Evolutionary conservation across 2,888 invertebrate genomes (phyloP).

Genomic region (Lasioglossum villosulum): DNA sequence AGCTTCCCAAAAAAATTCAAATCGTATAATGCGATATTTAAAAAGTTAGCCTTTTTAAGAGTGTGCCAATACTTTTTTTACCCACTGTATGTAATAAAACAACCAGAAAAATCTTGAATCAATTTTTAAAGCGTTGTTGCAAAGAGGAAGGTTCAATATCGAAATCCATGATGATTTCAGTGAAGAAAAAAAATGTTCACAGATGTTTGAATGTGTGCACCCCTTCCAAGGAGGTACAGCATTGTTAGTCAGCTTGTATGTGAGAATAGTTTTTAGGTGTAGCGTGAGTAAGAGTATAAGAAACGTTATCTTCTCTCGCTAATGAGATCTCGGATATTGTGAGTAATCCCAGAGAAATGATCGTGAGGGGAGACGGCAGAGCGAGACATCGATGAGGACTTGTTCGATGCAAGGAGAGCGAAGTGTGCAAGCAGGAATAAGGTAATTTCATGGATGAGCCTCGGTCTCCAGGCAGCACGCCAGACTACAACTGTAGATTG

Average conservation of each 20-base stretch:
- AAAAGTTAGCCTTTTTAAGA: no score
- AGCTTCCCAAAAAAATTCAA: no score
- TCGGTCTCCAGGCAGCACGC: constrained; percentile 53
- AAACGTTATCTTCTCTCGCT: not conserved
- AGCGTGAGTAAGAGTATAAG: not conserved
- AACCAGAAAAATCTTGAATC: no score
- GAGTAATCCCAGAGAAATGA: constrained; percentile 35
- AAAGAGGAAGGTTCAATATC: no score
- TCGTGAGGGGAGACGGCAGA: constrained; percentile 6
- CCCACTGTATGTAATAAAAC: no score
- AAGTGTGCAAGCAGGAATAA: constrained; percentile 4
- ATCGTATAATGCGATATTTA: no score
- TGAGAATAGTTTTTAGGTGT: not conserved
- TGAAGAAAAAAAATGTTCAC: not conserved
- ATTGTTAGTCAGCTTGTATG: not conserved
- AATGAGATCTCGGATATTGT: not conserved
- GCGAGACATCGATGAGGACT: constrained; percentile 29
- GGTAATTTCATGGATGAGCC: constrained; percentile 55
- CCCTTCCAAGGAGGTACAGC: no score
- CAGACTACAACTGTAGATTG: constrained; percentile 57
- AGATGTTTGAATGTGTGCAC: not conserved
- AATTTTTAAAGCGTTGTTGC: no score
- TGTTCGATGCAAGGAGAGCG: not conserved
- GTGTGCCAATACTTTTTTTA: no score
- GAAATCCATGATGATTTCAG: no score